Evolutionary conservation across 2,113 vertebrate species (phyloP).

Genomic region (Copsychus sechellarum): DNA sequence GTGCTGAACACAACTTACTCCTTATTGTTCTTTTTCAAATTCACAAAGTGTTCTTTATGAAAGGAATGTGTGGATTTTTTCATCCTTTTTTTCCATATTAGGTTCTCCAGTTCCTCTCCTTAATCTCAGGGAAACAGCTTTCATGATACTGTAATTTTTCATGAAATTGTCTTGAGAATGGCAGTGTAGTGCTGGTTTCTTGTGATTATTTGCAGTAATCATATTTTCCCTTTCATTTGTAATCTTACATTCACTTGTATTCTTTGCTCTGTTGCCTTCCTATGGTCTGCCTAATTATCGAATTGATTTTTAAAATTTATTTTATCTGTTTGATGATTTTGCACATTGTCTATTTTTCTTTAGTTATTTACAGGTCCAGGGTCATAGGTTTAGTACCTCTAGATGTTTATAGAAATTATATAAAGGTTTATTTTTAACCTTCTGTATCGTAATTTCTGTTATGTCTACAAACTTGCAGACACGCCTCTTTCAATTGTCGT

Average conservation of each 20-base stretch:
- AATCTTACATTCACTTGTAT: not conserved
- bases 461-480: not conserved
- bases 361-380: not conserved
- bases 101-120: not conserved
- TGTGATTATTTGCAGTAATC: not conserved
- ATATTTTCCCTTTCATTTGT: not conserved
- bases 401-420: not conserved
- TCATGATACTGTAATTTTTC: not conserved
- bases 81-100: not conserved
- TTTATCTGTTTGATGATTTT: not conserved
- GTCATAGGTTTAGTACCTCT: not conserved
- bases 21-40: not conserved
- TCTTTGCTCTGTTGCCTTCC: not conserved
- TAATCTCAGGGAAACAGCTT: not conserved
- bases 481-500: not conserved
- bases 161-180: not conserved
- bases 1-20: not conserved
- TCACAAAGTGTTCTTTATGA: not conserved
- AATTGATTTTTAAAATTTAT: not conserved
- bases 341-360: not conserved
- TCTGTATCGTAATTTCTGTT: not conserved
- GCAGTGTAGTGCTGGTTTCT: not conserved
- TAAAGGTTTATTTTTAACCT: not conserved
- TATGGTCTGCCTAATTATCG: not conserved
- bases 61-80: not conserved